Evolutionary conservation across 2,888 invertebrate genomes (phyloP), one percentile per base, ranked within the genome.

Genomic region (Romanomermis culicivorax): DNA sequence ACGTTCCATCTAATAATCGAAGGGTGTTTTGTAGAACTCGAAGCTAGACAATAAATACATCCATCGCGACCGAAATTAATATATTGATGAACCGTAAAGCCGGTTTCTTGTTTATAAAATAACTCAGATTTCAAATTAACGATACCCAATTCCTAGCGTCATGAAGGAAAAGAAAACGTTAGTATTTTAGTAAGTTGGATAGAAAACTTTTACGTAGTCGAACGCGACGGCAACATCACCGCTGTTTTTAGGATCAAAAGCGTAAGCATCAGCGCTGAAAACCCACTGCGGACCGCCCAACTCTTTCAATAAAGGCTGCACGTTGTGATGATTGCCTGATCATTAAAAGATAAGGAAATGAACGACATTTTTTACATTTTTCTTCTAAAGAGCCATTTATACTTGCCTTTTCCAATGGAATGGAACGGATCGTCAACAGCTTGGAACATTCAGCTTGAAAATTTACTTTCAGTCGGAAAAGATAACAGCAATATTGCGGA

Each of bases 201-300:
- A 36, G 36, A 36, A 36, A 36, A 36, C 11, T 36, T 20, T 25
- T 49, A 49, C 50, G 4, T 23, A 11, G 26, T 27, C 29, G 20
- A 49, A 49, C 26, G 50, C 25, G 3, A 49, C 50, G 27, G 50
- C 50, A 49, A 49, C 50, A 29, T 49, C 50, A 20, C 27, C 29
- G 27, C 27, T 49, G 17, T 63, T 63, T 43, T 56, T 57, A 1
- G 62, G 64, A 55, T 67, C 65, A 14, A 64, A 47, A 50, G 60
- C 62, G 58, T 68, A 69, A 3, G 62, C 57, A 26, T 63, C 61
- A 30, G 58, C 57, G 3, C 64, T 67, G 61, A 70, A 68, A 48
- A 56, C 53, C 70, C 70, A 70, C 48, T 66, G 65, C 25, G 69
- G 69, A 2, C 61, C 59, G 1, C 68, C 69, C 48, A 68, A 61